Evolutionary conservation across 2,797 vertebrate species (phyloP).

Genomic region (Miichthys miiuy): DNA sequence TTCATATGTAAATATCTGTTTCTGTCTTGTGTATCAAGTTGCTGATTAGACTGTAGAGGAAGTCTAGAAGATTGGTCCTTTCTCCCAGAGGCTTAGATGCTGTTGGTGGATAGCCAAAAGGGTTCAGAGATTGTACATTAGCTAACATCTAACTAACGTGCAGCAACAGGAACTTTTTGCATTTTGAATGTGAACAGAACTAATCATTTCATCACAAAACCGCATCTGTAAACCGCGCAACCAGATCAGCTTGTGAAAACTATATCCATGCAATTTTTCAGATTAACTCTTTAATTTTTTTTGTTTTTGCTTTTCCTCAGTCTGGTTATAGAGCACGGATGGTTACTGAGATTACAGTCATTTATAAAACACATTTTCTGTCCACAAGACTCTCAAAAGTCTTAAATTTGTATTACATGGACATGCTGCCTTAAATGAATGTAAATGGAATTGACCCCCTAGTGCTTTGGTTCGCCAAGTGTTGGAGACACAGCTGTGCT

Average conservation of each 20-base stretch:
- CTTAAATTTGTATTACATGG: constrained; percentile 6
- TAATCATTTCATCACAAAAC: background rate
- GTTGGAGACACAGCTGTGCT: constrained; percentile 62
- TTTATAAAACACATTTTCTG: constrained; percentile 2
- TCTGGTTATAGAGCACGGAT: background rate
- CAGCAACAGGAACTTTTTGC: background rate
- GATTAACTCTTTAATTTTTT: background rate
- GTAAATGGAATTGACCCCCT: constrained; percentile 34
- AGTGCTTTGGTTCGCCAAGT: constrained; percentile 2
- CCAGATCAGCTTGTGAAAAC: background rate
- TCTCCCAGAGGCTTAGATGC: no score
- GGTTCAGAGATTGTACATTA: no score
- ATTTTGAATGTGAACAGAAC: background rate
- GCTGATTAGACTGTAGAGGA: no score
- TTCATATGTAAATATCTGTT: no score
- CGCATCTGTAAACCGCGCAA: background rate
- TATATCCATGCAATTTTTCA: background rate
- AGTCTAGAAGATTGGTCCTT: no score
- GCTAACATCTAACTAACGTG: no score
- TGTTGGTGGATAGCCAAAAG: no score
- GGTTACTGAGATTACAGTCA: background rate
- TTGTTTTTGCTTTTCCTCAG: no score
- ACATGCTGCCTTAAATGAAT: constrained; percentile 11
- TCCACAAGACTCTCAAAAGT: background rate
- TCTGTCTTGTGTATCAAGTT: no score